phyloP scores from a whole-genome alignment of 1,140 invertebrate genomes.

The Parasteatoda tepidariorum region DNA sequence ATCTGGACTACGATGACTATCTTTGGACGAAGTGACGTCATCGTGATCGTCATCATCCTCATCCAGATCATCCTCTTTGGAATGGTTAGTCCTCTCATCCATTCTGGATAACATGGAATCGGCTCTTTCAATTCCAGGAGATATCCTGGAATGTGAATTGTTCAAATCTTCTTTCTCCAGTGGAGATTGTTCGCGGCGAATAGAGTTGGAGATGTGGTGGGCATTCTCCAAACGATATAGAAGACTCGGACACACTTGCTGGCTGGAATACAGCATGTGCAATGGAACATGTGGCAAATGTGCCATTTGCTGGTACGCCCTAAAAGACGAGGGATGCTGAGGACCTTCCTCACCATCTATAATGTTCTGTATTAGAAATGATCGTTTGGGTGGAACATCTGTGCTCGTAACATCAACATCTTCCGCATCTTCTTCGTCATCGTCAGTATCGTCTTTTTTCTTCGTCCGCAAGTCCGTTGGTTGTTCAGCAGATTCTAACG shows the following conservation, averaged over 20 bases:
- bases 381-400: slow-evolving; percentile 18
- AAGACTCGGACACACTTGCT: background rate
- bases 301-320: background rate
- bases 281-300: background rate
- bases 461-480: slow-evolving; percentile 38
- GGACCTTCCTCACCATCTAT: slow-evolving; percentile 34
- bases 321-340: background rate
- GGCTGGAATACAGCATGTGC: background rate
- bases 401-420: slow-evolving; percentile 50
- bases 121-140: slow-evolving; percentile 18
- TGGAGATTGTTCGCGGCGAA: background rate
- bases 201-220: slow-evolving; percentile 17
- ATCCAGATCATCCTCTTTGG: slow-evolving; percentile 32
- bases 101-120: background rate
- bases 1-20: slow-evolving; percentile 31
- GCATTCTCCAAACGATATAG: too few species aligned
- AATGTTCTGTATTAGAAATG: slow-evolving; percentile 42
- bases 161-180: slow-evolving; percentile 15
- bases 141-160: slow-evolving; percentile 8
- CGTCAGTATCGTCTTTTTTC: slow-evolving; percentile 21
- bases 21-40: slow-evolving; percentile 51
- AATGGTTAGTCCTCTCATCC: background rate
- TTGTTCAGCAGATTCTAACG: slow-evolving; percentile 15
- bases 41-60: slow-evolving; percentile 41
- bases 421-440: background rate